Conservation (phyloP, 2,888 invertebrate genomes). For the Hirtodrosophila confusa region DNA sequence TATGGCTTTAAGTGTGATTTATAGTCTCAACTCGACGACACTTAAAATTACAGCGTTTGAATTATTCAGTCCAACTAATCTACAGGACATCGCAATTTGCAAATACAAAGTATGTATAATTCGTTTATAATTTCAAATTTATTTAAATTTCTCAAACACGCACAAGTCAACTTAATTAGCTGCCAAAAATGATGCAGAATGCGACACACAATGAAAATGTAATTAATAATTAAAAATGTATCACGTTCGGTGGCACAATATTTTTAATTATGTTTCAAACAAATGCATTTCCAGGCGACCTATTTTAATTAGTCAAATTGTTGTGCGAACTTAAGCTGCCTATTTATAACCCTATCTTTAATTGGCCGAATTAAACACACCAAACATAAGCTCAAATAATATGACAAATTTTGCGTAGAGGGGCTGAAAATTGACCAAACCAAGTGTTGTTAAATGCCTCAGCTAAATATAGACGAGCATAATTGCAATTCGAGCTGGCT, state of each 20-base stretch:
- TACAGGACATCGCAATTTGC: no score
- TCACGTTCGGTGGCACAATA: constrained; percentile 2
- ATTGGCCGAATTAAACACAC: no score
- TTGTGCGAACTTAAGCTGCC: no score
- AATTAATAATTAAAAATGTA: constrained; percentile 24
- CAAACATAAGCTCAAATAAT: no score
- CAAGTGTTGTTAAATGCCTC: constrained; percentile 1
- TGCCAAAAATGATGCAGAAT: not conserved
- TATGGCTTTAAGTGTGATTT: not conserved
- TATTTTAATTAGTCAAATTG: no score
- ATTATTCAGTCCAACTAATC: no score
- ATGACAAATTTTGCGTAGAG: not conserved
- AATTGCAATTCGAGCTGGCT: constrained; percentile 6
- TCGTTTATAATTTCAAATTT: no score
- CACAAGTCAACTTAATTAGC: constrained; percentile 2
- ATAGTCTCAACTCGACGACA: no score
- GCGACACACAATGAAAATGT: not conserved
- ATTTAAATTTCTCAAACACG: not conserved
- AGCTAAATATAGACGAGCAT: not conserved
- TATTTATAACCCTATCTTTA: no score
- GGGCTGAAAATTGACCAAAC: not conserved
- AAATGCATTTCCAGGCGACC: no score
- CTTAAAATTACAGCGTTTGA: no score
- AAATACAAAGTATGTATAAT: no score
- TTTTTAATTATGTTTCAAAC: not conserved